Base-by-base conservation (phyloP, 2,888 invertebrate genomes). In the Idaea dimidiata region DNA sequence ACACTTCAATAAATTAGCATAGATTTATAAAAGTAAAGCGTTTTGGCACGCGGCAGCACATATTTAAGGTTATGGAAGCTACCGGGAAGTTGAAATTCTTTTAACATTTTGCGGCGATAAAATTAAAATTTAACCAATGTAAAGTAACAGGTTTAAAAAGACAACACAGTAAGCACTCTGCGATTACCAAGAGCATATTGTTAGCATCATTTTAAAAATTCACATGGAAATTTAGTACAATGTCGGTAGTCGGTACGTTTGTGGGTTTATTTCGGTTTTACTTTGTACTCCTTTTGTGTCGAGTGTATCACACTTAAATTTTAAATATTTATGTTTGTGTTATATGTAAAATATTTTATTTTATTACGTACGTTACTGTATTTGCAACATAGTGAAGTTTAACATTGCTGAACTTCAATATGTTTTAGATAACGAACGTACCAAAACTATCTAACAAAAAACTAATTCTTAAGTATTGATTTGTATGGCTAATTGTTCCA, bases 91-190 rank as follows among this genome's bases (percentile, higher is more conserved):
- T 10, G 43, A 43, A 43, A 43, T 43, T 43, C 43, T 8, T 8
- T 43, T 43, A 43, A 43, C 43, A 43, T 43, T 43, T 43, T 43
- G 43, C 43, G 10, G 43, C 14, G 43, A 43, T 43, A 43, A 43
- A 43, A 43, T 43, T 43, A 43, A 43, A 43, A 43, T 43, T 43
- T 43, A 43, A 43, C 43, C 8, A 43, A 43, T 10, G 43, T 43
- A 7, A 43, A 43, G 43, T 43, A 43, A 10, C 43, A 71, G 74
- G 73, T 69, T 69, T 75, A 73, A 75, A 73, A 77, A 72, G 70
- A 66, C 65, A 62, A 65, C 71, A 77, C 74, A 74, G 71, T 74
- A 71, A 68, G 65, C 59, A 65, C 62, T 77, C 74, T 75, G 70
- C 65, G 65, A 61, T 43, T 56, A 64, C 58, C 64, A 60, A 61